These are phyloP conservation scores for Ammodytes marinus DNA, from an alignment of 2,113 vertebrate species.

Conservation along the genomic window DNA sequence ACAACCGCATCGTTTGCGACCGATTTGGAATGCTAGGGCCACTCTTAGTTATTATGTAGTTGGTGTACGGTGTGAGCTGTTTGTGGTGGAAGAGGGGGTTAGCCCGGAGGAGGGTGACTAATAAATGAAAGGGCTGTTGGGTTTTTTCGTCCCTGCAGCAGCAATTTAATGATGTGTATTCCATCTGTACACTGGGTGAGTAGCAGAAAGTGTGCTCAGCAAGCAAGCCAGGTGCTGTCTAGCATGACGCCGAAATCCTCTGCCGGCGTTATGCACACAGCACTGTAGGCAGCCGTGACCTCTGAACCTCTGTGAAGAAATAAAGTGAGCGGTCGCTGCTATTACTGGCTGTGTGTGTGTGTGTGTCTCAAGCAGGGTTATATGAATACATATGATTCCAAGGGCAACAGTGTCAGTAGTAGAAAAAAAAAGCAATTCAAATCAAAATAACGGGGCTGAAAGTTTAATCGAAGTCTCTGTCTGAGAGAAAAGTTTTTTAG, in stretches of 20 bases:
- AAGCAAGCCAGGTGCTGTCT: conserved; percentile 49
- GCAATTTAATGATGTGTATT: conserved; percentile 66
- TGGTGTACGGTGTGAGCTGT: conserved; percentile 19
- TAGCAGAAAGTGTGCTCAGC: conserved; percentile 19
- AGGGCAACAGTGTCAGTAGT: background rate
- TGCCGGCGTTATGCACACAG: conserved; percentile 31
- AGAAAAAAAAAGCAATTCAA: conserved; percentile 26
- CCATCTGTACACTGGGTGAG: conserved; percentile 32
- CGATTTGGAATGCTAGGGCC: conserved; percentile 40
- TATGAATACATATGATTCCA: conserved; percentile 27
- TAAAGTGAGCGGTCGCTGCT: conserved; percentile 15
- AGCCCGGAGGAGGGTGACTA: conserved; percentile 41
- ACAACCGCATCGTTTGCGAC: conserved; percentile 51
- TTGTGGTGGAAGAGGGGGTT: conserved; percentile 42
- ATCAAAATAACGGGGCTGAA: conserved; percentile 40
- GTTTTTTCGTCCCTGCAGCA: conserved; percentile 61
- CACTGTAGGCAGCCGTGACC: conserved; percentile 58
- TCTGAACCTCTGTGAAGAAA: conserved; percentile 51
- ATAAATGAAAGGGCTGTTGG: conserved; percentile 58
- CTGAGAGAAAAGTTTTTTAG: conserved; percentile 25
- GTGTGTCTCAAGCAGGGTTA: conserved; percentile 10
- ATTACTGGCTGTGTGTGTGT: background rate
- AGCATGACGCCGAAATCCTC: conserved; percentile 40
- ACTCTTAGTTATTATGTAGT: conserved; percentile 38
- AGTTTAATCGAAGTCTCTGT: conserved; percentile 66